Evolutionary conservation across 2,797 vertebrate species (phyloP), one percentile per base, ranked within the genome.

Genomic region (Alosa sapidissima): DNA sequence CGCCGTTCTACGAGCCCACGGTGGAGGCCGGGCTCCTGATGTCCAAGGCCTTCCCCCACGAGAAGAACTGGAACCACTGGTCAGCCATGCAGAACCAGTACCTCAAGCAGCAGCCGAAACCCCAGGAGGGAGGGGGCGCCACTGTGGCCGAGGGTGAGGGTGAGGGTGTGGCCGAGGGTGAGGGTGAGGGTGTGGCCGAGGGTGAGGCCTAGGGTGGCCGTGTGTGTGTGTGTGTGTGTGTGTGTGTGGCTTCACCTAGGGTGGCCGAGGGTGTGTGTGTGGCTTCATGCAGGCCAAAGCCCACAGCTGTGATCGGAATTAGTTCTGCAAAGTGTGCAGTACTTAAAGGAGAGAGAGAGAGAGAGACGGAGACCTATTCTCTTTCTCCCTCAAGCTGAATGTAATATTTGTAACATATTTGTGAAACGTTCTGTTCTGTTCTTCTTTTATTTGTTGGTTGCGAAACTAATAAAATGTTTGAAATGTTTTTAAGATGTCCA

Each of bases 51-150:
- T 96, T 99, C 60, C 98, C 98, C 28, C 93, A 93, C 0, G 96
- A 98, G 82, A 92, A 93, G 72, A 96, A 97, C 83, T 99, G 98
- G 98, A 98, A 98, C 91, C 94, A 94, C 62, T 96, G 94, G 92
- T 84, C 93, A 2, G 93, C 94, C 6, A 90, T 93, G 82, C 78
- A 92, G 16, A 85, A 55, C 47, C 81, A 28, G 62, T 21, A 47
- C 41, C 1, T 41, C 0, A 82, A 68, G 49, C 36, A 60, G 62
- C 60, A 49, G 95, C 95, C 96, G 45, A 94, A 96, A 65, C 81
- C 8, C 14, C 2, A 3, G 33, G 6, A 2, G n/a, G 6, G n/a
- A 0, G 5, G 3, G 13, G 14, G 14, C 28, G 1, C 54, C 0
- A 21, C 54, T 14, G 52, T 10, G 13, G 52, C 51, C 13, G 51